These are phyloP conservation scores for Drosophila hydei DNA, from an alignment of 1,140 invertebrate species.

Conservation along the genomic window DNA sequence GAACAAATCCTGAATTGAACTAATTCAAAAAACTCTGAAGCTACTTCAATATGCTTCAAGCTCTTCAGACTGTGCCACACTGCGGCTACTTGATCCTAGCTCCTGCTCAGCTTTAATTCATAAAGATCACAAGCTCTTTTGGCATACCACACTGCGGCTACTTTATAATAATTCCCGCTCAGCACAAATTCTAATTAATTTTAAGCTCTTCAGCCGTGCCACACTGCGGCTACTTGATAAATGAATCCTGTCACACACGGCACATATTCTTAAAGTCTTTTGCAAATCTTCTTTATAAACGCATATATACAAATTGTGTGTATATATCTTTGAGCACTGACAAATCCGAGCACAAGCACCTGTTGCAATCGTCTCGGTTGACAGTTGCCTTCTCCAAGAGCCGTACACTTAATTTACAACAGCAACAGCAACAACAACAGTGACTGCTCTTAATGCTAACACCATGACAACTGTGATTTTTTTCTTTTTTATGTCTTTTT, in stretches of 20 bases:
- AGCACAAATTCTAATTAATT: too few species aligned
- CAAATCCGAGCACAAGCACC: conserved; percentile 51
- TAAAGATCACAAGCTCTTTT: neutral
- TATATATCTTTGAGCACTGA: conserved; percentile 9
- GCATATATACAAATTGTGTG: neutral
- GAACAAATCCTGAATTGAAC: too few species aligned
- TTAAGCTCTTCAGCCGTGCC: too few species aligned
- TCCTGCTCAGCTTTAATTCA: too few species aligned
- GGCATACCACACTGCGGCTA: neutral
- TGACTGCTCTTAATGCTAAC: conserved; percentile 66
- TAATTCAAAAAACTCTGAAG: too few species aligned
- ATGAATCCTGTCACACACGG: conserved; percentile 2
- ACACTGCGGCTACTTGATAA: conserved; percentile 25
- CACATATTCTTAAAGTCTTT: conserved; percentile 26
- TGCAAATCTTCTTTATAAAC: neutral
- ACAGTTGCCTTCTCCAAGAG: conserved; percentile 14
- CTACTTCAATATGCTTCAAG: too few species aligned
- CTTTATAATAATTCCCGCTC: too few species aligned
- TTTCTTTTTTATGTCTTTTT: conserved; percentile 12
- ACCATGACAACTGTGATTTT: conserved; percentile 73
- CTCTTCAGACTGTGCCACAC: neutral
- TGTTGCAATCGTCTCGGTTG: conserved; percentile 71
- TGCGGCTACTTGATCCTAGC: conserved; percentile 5
- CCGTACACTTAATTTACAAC: conserved; percentile 69
- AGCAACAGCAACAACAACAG: conserved; percentile 23